Evolutionary conservation across 2,797 vertebrate genomes (phyloP), one percentile per base, ranked within the genome.

Genomic region (Enteromius paludinosus): DNA sequence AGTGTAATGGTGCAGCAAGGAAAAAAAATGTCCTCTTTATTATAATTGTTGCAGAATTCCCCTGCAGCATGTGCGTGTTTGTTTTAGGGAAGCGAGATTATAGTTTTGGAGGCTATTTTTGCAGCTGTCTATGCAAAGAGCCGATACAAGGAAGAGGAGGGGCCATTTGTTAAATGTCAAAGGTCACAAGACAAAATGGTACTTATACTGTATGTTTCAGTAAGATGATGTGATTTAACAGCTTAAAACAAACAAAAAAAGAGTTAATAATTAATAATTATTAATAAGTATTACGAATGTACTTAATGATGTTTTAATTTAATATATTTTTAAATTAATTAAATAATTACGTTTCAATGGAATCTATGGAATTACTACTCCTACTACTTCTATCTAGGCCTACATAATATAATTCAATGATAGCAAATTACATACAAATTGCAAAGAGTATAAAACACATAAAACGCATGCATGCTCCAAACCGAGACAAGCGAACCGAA

Each of bases 31-130:
- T 88, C 90, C 89, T 84, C 82, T 74, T 91, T 93, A 93, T 92
- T 91, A 92, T 94, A 93, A 92, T 92, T 93, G 90, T 93, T 93
- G 91, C 89, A 90, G 92, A 92, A 90, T 92, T 87, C 84, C 92
- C 92, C 90, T 85, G 87, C 86, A 89, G 90, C 90, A 90, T 90
- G 91, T 92, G 91, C 91, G 88, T 87, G 90, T 92, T 92, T 91
- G 86, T 93, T 92, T 93, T 90, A 89, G 87, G 72, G 54, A 89
- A 87, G 77, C 78, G 54, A 59, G 79, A 85, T 91, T 91, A 90
- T 78, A 61, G 59, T 65, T 83, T 70, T 89, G 78, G 82, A 90
- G 82, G 87, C 84, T 87, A 87, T 90, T 92, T 91, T 82, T 90
- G 83, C 92, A 93, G 89, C 91, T 94, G 90, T 59, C 81, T 56